phyloP scores from a whole-genome alignment of 1,140 invertebrate genomes.

The Pachyrhynchus sulphureomaculatus region DNA sequence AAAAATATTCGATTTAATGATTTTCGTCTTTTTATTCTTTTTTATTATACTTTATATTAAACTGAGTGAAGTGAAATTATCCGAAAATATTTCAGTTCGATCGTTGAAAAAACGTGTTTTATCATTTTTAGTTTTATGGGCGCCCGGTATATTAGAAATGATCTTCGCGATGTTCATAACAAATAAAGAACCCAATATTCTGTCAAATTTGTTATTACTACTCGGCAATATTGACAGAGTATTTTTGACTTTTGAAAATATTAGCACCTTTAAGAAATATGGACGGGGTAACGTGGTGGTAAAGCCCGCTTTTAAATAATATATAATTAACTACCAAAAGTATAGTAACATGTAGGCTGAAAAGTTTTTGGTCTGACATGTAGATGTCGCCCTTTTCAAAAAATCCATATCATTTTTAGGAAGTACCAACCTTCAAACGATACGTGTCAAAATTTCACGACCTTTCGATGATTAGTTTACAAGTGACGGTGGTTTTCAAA shows the following conservation, averaged over 20 bases:
- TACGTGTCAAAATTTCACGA: too few relatives aligned
- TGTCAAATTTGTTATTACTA: constrained; percentile 10
- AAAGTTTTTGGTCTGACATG: too few relatives aligned
- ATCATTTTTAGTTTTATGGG: constrained; percentile 14
- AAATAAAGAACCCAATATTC: constrained; percentile 8
- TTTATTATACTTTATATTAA: constrained; percentile 11
- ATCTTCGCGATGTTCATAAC: constrained; percentile 1
- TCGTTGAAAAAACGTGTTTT: constrained; percentile 16
- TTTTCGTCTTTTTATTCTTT: constrained; percentile 8
- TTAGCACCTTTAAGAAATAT: constrained; percentile 7
- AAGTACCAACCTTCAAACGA: too few relatives aligned
- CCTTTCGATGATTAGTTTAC: too few relatives aligned
- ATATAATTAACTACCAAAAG: neutral
- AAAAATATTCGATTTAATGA: constrained; percentile 10
- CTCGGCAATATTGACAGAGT: constrained; percentile 12
- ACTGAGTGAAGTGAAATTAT: neutral
- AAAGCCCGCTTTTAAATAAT: neutral
- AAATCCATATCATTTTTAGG: too few relatives aligned
- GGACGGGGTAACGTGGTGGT: neutral
- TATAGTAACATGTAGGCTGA: too few relatives aligned
- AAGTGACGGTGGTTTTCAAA: too few relatives aligned
- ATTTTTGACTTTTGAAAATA: constrained; percentile 8
- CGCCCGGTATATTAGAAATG: constrained; percentile 6
- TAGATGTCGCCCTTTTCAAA: too few relatives aligned
- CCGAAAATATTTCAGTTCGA: neutral